Evolutionary conservation across 2,888 invertebrate genomes (phyloP).

Genomic region (Macaria notata): DNA sequence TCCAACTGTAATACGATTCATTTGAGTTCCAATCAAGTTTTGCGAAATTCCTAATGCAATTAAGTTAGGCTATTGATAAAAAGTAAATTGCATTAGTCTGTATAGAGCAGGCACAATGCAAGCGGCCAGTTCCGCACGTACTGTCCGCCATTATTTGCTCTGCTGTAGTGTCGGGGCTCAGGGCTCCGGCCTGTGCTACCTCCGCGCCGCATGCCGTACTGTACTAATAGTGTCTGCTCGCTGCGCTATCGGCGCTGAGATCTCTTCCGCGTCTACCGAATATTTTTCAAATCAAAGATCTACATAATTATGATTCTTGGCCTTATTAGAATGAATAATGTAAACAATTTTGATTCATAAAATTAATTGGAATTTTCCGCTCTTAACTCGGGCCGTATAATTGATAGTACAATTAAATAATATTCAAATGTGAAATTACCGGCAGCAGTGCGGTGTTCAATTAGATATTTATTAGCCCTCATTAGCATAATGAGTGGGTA

Average conservation of each 20-base stretch:
- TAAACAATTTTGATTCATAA: constrained; percentile 37
- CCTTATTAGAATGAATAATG: constrained; percentile 29
- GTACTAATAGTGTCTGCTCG: too few species aligned
- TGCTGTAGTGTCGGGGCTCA: too few species aligned
- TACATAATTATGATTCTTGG: constrained; percentile 19
- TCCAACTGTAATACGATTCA: too few species aligned
- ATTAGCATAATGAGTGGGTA: constrained; percentile 42
- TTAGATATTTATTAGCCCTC: constrained; percentile 42
- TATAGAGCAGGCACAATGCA: neutral
- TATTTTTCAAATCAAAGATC: constrained; percentile 13
- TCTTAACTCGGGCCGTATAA: constrained; percentile 31
- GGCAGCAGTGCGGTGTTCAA: constrained; percentile 40
- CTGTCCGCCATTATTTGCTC: too few species aligned
- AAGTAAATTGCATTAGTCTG: constrained; percentile 9
- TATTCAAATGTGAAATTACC: constrained; percentile 38
- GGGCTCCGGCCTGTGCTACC: too few species aligned
- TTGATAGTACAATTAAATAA: constrained; percentile 37
- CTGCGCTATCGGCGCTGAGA: too few species aligned
- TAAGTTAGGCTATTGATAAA: constrained; percentile 7
- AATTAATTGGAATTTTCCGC: constrained; percentile 37
- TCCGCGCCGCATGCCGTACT: neutral
- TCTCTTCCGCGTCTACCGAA: constrained; percentile 3
- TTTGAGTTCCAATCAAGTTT: too few species aligned
- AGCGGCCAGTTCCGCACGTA: neutral
- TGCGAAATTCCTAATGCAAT: constrained; percentile 1